Evolutionary conservation across 1,140 invertebrate species (phyloP), one percentile per base, ranked within the genome.

Genomic region (Penaeus vannamei): DNA sequence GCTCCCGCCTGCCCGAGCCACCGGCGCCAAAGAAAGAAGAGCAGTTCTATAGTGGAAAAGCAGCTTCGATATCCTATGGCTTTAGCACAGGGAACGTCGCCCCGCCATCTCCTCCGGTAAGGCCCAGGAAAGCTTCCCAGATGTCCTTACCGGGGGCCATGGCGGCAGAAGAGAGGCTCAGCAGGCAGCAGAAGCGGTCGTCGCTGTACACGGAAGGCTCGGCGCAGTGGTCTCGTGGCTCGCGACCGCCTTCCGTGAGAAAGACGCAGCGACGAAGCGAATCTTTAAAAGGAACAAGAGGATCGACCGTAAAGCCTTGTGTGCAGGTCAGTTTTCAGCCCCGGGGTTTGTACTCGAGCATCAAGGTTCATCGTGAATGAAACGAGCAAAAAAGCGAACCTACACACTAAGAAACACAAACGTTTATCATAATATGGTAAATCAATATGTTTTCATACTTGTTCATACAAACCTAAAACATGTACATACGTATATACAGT

Each of bases 1-100:
- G 72, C 42, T 29, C 60, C 59, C 26, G 20, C n/a, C 20, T 80
- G 17, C 29, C 7, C 0, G 81, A 79, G 53, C 46, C n/a, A 5
- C 2, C 3, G 23, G 8, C 69, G 26, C 61, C 32, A 26, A 79
- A 19, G 53, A 59, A 79, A 22, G 87, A 83, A 53, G 79, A 89
- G 17, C 77, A 82, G 26, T 89, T 89, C 59, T 89, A 89, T 66
- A 89, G 87, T 36, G 87, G 87, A 26, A 89, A 89, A 85, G 87
- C 87, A 22, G 87, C 87, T 8, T 89, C 87, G 12, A 89, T 89
- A 89, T 89, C 87, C 17, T 89, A 89, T 60, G 87, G 87, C 14
- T 89, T 89, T 60, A 89, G 81, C 14, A 29, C 82, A 20, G 20
- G 20, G 20, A 26, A 29, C 23, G 86, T 22, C 79, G n/a, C 36